Conservation (phyloP, 2,888 invertebrate species). For the Ferrisia virgata region DNA sequence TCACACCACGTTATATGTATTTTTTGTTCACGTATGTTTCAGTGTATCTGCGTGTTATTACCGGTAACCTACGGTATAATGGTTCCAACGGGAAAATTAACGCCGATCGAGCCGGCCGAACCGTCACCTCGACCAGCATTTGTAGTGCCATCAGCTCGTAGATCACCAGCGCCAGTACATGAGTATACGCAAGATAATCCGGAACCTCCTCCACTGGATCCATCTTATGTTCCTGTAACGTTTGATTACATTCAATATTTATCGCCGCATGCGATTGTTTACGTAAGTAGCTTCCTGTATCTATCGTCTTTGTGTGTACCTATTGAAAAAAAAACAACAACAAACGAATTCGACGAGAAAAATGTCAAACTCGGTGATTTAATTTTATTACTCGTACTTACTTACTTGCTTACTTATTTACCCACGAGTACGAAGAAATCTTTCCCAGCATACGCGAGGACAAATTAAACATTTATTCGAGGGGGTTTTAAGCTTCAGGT, state of each 20-base stretch:
- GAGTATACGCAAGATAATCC: slow-evolving; percentile 50
- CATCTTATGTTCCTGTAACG: slow-evolving; percentile 49
- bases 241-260: slow-evolving; percentile 50
- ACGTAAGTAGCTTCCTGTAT: slow-evolving; percentile 49
- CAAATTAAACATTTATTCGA: too few species aligned
- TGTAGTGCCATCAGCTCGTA: slow-evolving; percentile 23
- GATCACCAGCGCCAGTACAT: slow-evolving; percentile 49
- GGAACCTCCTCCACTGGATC: slow-evolving; percentile 50
- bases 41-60: slow-evolving; percentile 46
- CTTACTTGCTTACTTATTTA: too few species aligned
- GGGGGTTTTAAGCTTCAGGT: too few species aligned
- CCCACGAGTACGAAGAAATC: too few species aligned
- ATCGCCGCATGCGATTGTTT: slow-evolving; percentile 48
- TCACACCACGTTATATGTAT: not conserved
- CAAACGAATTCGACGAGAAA: not conserved
- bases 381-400: too few species aligned
- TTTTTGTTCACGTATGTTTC: not conserved
- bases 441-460: too few species aligned
- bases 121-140: slow-evolving; percentile 47
- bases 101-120: slow-evolving; percentile 51
- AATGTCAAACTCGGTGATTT: too few species aligned
- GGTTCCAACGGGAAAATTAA: slow-evolving; percentile 50
- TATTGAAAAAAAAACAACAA: not conserved
- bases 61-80: slow-evolving; percentile 47
- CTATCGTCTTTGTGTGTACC: not conserved